Evolutionary conservation across 1,140 invertebrate species (phyloP).

Genomic region (Zaprionus inermis): DNA sequence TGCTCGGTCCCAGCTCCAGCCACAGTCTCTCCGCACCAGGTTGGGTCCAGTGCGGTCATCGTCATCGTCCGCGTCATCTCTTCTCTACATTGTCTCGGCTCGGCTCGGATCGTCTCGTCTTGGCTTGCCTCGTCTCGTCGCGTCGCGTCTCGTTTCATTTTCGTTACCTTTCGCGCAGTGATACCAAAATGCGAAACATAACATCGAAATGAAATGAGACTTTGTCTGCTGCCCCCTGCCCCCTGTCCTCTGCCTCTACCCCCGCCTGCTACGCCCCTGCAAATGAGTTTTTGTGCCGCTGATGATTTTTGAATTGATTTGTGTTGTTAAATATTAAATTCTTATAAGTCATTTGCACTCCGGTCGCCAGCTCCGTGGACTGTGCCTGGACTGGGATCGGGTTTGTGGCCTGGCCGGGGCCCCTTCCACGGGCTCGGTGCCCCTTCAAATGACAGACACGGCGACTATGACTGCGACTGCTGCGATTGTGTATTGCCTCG

Average conservation of each 20-base stretch:
- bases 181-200: constrained; percentile 62
- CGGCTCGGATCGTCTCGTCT: neutral
- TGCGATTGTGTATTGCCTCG: constrained; percentile 10
- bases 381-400: neutral
- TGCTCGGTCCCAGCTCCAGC: constrained; percentile 15
- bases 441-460: constrained; percentile 77
- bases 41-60: constrained; percentile 1
- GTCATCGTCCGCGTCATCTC: constrained; percentile 15
- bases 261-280: constrained; percentile 45
- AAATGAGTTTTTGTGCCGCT: constrained; percentile 73
- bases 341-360: constrained; percentile 83
- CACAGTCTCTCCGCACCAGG: neutral
- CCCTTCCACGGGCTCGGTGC: constrained; percentile 21
- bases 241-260: neutral
- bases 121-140: neutral
- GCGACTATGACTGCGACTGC: constrained; percentile 10
- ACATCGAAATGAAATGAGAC: constrained; percentile 72
- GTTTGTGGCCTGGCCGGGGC: constrained; percentile 13
- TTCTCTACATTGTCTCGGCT: constrained; percentile 53
- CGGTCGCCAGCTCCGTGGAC: neutral
- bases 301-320: constrained; percentile 83
- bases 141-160: constrained; percentile 64
- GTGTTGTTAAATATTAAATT: constrained; percentile 84
- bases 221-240: constrained; percentile 50
- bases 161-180: constrained; percentile 72